Evolutionary conservation across 2,888 invertebrate genomes (phyloP).

Genomic region (Dasypolia templi): DNA sequence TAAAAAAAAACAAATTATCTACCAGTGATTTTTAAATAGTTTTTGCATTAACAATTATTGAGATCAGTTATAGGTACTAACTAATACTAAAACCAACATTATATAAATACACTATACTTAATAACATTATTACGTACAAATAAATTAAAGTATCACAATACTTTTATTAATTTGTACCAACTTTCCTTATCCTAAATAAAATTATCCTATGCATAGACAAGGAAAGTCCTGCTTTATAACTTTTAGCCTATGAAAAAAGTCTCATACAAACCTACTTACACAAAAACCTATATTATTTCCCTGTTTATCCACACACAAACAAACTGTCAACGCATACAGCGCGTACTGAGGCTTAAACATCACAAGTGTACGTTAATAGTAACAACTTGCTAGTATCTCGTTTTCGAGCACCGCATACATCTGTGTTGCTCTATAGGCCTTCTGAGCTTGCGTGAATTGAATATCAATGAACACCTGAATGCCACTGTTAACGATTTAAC

Average conservation of each 20-base stretch:
- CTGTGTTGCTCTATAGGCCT: conserved; percentile 16
- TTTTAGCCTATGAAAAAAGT: not conserved
- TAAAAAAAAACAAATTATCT: too few species aligned
- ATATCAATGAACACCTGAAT: conserved; percentile 31
- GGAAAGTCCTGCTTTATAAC: not conserved
- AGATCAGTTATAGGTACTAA: too few species aligned
- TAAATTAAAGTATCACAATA: too few species aligned
- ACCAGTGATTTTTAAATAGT: too few species aligned
- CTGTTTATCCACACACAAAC: not conserved
- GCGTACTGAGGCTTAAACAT: conserved; percentile 31
- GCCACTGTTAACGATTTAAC: not conserved
- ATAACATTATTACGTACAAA: too few species aligned
- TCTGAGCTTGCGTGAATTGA: conserved; percentile 10
- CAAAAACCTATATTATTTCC: not conserved
- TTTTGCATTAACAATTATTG: too few species aligned
- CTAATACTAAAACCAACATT: too few species aligned
- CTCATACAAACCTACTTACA: not conserved
- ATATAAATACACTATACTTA: too few species aligned
- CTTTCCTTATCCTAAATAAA: not conserved
- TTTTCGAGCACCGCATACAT: conserved; percentile 44
- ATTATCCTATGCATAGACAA: not conserved
- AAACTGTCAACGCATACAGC: conserved; percentile 10
- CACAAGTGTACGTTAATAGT: conserved; percentile 40
- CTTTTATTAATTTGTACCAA: too few species aligned
- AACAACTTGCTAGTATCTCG: conserved; percentile 40